Percentiles rank a stretch among this genome's conserved stretches.
Conservation (phyloP, 2,113 vertebrate species). For the Tinamus guttatus region DNA sequence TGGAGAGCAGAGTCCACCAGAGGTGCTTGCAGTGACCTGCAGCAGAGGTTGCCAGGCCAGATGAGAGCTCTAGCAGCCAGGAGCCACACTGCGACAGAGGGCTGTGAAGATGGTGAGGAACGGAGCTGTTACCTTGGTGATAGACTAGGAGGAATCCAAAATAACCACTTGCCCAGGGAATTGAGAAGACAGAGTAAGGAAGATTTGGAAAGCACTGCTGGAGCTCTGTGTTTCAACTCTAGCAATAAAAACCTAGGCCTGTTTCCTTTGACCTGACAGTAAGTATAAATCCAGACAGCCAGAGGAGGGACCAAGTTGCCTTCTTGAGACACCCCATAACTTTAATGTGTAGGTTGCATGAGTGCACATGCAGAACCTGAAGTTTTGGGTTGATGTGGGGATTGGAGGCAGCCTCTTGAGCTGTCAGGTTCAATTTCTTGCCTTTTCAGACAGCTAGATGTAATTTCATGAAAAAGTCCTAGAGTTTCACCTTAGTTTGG, state of each 20-base stretch:
- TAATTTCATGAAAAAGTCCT: not conserved
- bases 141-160: constrained; percentile 33
- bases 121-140: not conserved
- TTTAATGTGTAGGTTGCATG: not conserved
- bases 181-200: not conserved
- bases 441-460: not conserved
- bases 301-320: not conserved
- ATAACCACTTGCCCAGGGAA: not conserved
- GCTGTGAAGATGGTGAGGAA: not conserved
- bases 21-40: not conserved
- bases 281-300: constrained; percentile 57
- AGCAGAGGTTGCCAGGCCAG: not conserved
- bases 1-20: not conserved
- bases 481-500: not conserved
- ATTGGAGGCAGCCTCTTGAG: not conserved
- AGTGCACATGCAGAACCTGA: not conserved
- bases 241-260: constrained; percentile 6
- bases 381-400: not conserved
- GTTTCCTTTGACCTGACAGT: constrained; percentile 52
- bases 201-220: constrained; percentile 19
- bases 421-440: not conserved
- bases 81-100: not conserved
- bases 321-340: constrained; percentile 45
- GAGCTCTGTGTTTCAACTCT: not conserved
- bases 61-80: not conserved